Base-by-base conservation (phyloP, 2,113 vertebrate species). In the Barnardius zonarius region DNA sequence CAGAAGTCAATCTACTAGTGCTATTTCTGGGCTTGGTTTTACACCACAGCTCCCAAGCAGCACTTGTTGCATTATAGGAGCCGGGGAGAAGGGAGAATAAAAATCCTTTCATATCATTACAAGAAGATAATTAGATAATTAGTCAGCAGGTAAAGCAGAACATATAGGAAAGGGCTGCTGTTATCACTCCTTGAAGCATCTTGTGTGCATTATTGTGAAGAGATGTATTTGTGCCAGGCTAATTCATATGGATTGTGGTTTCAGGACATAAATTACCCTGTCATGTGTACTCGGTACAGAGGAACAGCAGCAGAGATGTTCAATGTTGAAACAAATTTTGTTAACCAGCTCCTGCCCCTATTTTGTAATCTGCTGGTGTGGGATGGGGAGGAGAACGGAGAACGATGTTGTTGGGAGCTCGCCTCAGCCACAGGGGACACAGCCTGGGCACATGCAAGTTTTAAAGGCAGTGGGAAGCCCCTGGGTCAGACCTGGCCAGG, bases 171-270 rank as follows among this genome's bases (percentile, higher is more conserved):
- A 91, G 67, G 88, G 78, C 51, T 82, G 83, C 55, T 81, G 69
- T 93, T 66, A 93, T 52, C 75, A 46, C 81, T 95, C 92, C 93
- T 95, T 83, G 76, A 93, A 95, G 88, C 94, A 92, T 93, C 93
- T 94, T 91, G 92, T 90, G 93, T 76, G 46, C 94, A 84, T 91
- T 91, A 84, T 91, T 91, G 93, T 66, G 79, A 93, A 94, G 79
- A 77, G 73, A 94, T 91, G 83, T 57, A 96, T 94, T 95, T 82
- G 88, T 93, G 90, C 79, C 91, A 90, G 43, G 77, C 80, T 93
- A 95, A 96, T 93, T 97, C 96, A 89, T 41, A 94, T 57, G 63
- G 88, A 96, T 87, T 93, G 88, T 77, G 86, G 96, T 96, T 97
- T 91, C 70, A 59, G 88, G 64, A 88, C 85, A 93, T 92, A 92